Evolutionary conservation across 2,888 invertebrate species (phyloP).

Genomic region (Balanococcus diminutus): DNA sequence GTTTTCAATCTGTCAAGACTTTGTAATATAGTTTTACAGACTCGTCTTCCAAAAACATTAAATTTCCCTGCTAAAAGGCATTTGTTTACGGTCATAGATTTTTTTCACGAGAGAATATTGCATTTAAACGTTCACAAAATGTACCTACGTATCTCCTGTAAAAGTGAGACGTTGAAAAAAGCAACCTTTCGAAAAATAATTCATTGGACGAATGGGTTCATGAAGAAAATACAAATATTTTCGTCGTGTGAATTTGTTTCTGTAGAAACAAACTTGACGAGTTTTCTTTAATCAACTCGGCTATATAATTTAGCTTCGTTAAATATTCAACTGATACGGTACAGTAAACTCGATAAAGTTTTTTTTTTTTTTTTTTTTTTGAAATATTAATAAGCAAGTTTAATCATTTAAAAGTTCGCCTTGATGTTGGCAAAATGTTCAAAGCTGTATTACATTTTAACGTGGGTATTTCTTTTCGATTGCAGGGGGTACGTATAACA

Average conservation of each 20-base stretch:
- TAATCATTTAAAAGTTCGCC: not conserved
- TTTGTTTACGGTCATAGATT: not conserved
- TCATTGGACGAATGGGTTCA: not conserved
- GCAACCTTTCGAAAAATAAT: not conserved
- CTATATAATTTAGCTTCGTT: not conserved
- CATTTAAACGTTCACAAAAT: not conserved
- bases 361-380: too few relatives aligned
- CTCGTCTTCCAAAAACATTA: not conserved
- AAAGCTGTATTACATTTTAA: too few relatives aligned
- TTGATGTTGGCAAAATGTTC: not conserved
- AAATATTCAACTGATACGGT: not conserved
- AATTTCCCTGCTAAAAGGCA: not conserved
- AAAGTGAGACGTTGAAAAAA: not conserved
- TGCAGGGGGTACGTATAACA: too few relatives aligned
- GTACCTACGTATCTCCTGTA: too few relatives aligned
- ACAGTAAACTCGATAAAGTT: not conserved
- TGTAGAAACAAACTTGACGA: not conserved
- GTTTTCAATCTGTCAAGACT: slow-evolving; percentile 4
- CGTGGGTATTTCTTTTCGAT: too few relatives aligned
- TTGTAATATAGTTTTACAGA: slow-evolving; percentile 1
- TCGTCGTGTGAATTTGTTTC: not conserved
- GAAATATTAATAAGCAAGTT: not conserved
- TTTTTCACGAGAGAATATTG: too few relatives aligned
- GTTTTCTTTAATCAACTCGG: not conserved
- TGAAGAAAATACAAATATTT: too few relatives aligned